These are phyloP conservation scores for Pachycephala philippinensis DNA, from an alignment of 2,113 vertebrate species.

Conservation along the genomic window DNA sequence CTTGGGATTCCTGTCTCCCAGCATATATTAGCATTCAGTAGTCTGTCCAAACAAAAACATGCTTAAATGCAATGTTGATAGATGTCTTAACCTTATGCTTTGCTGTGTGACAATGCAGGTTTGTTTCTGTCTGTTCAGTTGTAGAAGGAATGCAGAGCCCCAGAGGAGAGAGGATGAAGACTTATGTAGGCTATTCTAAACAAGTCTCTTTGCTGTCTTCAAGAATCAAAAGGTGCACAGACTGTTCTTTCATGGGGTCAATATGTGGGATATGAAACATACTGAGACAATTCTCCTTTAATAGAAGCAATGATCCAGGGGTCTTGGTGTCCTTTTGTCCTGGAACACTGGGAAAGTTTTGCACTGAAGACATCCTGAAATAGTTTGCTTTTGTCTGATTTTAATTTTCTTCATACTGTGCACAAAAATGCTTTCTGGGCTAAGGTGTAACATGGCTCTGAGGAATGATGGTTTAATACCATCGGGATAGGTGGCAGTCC, in stretches of 20 bases:
- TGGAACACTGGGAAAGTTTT: not conserved
- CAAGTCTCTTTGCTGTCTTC: not conserved
- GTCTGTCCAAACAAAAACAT: not conserved
- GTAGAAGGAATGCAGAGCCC: not conserved
- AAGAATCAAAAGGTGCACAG: not conserved
- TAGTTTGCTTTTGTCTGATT: not conserved
- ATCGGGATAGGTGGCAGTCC: not conserved
- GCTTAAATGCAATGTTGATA: not conserved
- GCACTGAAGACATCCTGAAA: not conserved
- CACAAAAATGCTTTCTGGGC: not conserved
- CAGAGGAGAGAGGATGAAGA: not conserved
- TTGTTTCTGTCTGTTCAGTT: not conserved
- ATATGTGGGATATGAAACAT: not conserved
- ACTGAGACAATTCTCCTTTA: not conserved
- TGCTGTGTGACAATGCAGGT: not conserved
- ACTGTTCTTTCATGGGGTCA: not conserved
- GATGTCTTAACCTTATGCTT: not conserved
- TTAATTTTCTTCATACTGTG: not conserved
- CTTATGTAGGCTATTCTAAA: not conserved
- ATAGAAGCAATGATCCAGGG: not conserved
- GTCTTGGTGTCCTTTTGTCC: not conserved
- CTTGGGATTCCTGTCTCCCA: not conserved
- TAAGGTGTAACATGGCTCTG: not conserved
- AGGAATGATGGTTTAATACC: not conserved
- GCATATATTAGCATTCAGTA: not conserved